Evolutionary conservation across 1,140 invertebrate genomes (phyloP).

Genomic region (Cyclina sinensis): DNA sequence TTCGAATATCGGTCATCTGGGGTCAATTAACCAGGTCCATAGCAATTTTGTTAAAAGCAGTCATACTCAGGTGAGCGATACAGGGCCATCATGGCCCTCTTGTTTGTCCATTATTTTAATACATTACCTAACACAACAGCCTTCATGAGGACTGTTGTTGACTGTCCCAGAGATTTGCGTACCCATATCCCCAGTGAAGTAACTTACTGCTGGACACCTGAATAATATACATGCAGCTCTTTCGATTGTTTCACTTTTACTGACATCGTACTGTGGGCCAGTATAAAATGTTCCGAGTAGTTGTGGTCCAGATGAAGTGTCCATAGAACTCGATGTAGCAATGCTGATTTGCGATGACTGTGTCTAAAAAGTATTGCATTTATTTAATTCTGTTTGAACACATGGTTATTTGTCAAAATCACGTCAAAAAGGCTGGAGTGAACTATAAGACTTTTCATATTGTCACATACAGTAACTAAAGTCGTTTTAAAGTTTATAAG

Average conservation of each 20-base stretch:
- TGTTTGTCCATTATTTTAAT: no score
- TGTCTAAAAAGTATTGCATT: background rate
- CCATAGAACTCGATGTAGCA: background rate
- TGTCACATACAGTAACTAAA: no score
- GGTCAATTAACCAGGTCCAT: no score
- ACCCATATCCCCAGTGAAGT: background rate
- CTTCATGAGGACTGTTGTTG: background rate
- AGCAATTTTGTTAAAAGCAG: no score
- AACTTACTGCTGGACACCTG: background rate
- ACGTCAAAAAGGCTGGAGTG: no score
- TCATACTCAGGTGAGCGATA: no score
- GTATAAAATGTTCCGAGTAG: constrained; percentile 26
- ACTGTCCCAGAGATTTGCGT: background rate
- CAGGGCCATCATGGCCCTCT: no score
- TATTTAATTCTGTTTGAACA: no score
- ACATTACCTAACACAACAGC: constrained; percentile 46
- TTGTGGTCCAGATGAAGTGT: background rate
- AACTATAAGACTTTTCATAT: no score
- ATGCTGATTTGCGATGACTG: background rate
- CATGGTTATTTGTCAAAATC: no score
- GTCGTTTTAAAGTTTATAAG: no score
- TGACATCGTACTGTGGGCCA: constrained; percentile 22
- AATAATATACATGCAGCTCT: constrained; percentile 12
- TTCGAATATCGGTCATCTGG: no score
- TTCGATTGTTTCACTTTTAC: background rate